Percentiles rank a stretch among this genome's conserved stretches.
These are phyloP conservation scores for Falco rusticolus DNA, from an alignment of 2,797 vertebrate genomes.

Conservation along the genomic window DNA sequence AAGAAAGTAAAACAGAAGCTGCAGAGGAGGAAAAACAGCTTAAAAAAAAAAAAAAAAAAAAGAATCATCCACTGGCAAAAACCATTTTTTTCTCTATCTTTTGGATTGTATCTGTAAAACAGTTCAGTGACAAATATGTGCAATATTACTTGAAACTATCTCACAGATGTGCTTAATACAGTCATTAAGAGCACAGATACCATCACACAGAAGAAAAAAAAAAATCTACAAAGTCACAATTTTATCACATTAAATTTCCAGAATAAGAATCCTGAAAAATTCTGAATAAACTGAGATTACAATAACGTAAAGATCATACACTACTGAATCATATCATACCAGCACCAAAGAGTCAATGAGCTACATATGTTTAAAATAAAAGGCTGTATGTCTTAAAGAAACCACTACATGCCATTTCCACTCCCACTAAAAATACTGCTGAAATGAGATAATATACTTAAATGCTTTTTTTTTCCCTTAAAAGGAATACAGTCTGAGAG, in stretches of 20 bases:
- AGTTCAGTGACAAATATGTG: neutral
- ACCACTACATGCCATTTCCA: neutral
- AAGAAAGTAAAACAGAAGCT: neutral
- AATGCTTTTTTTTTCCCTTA: neutral
- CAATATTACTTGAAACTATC: neutral
- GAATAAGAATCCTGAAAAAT: neutral
- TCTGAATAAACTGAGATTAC: neutral
- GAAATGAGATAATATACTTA: neutral
- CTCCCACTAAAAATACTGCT: neutral
- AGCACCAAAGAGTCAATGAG: neutral
- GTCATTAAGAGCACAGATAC: neutral
- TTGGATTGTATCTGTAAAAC: neutral
- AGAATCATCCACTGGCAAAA: neutral
- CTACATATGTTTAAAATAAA: neutral
- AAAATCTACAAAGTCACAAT: neutral
- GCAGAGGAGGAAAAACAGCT: neutral
- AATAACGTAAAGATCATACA: neutral
- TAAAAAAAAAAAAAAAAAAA: neutral
- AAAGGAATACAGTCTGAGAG: neutral
- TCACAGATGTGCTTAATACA: neutral
- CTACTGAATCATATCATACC: neutral
- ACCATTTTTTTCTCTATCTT: neutral
- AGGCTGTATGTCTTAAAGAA: neutral
- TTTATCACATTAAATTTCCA: neutral
- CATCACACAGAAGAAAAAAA: neutral